Percentiles rank a stretch among this genome's conserved stretches.
phyloP scores from a whole-genome alignment of 2,797 vertebrate genomes.

The Falco naumanni region DNA sequence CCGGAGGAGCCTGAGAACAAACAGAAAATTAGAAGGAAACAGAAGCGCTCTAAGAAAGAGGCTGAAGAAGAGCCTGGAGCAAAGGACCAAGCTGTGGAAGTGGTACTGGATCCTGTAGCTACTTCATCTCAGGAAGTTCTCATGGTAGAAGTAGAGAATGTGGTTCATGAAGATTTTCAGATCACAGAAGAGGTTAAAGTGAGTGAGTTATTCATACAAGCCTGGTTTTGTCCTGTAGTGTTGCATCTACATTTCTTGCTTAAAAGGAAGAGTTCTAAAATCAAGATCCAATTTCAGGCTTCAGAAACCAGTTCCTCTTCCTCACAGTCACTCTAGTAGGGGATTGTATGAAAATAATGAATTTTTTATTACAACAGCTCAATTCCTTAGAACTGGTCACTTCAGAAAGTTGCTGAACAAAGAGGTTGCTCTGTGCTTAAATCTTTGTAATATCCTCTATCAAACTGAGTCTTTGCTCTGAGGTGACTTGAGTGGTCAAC shows the following conservation, averaged over 20 bases:
- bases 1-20: constrained; percentile 81
- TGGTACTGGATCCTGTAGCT: constrained; percentile 73
- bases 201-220: background rate
- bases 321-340: background rate
- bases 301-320: background rate
- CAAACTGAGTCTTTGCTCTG: background rate
- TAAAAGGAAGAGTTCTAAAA: background rate
- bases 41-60: constrained; percentile 81
- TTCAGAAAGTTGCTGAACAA: background rate
- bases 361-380: background rate
- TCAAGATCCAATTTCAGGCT: background rate
- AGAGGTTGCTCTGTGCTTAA: background rate
- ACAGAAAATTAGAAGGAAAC: constrained; percentile 80
- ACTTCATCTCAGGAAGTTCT: constrained; percentile 78
- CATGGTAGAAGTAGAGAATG: constrained; percentile 97
- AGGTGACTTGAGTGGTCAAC: background rate
- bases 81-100: constrained; percentile 71
- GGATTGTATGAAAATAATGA: background rate
- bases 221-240: background rate
- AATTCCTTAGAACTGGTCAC: background rate
- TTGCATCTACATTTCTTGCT: background rate
- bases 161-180: constrained; percentile 93
- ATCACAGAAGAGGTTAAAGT: constrained; percentile 97
- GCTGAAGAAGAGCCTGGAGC: constrained; percentile 68
- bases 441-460: background rate